These are phyloP conservation scores for Gymnoscopelus braueri DNA, from an alignment of 2,797 vertebrate species.

Conservation along the genomic window DNA sequence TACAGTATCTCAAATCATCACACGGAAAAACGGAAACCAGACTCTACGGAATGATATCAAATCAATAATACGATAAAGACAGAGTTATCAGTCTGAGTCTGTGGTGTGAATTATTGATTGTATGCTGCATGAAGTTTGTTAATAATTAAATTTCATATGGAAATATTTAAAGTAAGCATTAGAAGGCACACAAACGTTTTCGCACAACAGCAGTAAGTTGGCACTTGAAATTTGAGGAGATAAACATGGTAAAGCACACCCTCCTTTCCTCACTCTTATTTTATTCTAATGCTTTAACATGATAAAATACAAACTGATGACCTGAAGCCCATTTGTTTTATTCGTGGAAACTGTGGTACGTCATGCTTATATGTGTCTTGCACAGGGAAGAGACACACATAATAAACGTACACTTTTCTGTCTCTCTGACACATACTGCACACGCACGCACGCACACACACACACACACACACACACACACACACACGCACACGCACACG, in stretches of 20 bases:
- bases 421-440: conserved; percentile 28
- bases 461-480: conserved; percentile 4
- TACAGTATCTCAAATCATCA: conserved; percentile 49
- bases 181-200: conserved; percentile 72
- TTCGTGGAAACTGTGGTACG: conserved; percentile 28
- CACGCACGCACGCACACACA: neutral
- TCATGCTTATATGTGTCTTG: conserved; percentile 34
- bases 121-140: conserved; percentile 67
- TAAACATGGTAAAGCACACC: conserved; percentile 43
- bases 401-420: conserved; percentile 24
- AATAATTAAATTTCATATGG: conserved; percentile 61
- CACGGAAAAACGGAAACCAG: conserved; percentile 57
- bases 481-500: conserved; percentile 11
- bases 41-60: conserved; percentile 68
- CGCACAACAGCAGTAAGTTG: conserved; percentile 63
- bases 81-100: conserved; percentile 45
- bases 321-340: conserved; percentile 16
- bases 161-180: conserved; percentile 72
- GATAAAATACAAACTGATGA: conserved; percentile 23
- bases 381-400: conserved; percentile 30
- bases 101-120: conserved; percentile 60
- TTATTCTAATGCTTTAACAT: conserved; percentile 5
- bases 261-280: conserved; percentile 13
- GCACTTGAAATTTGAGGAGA: conserved; percentile 63
- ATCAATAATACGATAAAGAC: conserved; percentile 56